Evolutionary conservation across 1,140 invertebrate species (phyloP).

Genomic region (Palaemon carinicauda): DNA sequence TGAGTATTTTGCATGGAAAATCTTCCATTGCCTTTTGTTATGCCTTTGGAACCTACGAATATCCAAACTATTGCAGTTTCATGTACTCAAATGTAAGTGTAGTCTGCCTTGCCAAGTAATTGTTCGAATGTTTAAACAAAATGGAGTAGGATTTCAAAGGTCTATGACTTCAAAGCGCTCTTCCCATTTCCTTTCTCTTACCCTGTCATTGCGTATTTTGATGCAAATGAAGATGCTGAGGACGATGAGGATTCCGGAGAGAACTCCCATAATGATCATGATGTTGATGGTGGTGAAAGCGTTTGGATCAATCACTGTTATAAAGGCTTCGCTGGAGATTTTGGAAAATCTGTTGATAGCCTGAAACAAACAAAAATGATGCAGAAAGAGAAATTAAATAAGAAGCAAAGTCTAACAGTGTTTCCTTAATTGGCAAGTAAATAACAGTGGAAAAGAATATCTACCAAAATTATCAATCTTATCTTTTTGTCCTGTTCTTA

Average conservation of each 20-base stretch:
- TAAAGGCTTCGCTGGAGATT: neutral
- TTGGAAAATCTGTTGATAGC: neutral
- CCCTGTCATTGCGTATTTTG: conserved; percentile 21
- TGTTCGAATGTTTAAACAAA: too few species aligned
- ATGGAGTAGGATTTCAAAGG: too few species aligned
- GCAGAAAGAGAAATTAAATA: neutral
- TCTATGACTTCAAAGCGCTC: too few species aligned
- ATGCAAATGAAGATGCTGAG: conserved; percentile 3
- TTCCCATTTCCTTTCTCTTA: neutral
- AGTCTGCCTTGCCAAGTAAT: too few species aligned
- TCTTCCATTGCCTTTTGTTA: too few species aligned
- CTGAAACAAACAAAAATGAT: neutral
- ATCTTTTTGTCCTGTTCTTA: too few species aligned
- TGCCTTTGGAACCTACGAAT: too few species aligned
- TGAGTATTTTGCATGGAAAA: too few species aligned
- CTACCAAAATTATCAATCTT: too few species aligned
- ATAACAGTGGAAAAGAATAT: too few species aligned
- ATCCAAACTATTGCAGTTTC: too few species aligned
- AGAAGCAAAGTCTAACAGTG: neutral
- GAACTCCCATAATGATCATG: neutral
- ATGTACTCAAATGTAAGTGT: too few species aligned
- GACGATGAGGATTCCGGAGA: neutral
- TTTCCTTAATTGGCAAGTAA: neutral
- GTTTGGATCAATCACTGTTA: neutral
- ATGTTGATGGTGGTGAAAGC: neutral